phyloP scores from a whole-genome alignment of 2,888 invertebrate species.

The Automeris io region DNA sequence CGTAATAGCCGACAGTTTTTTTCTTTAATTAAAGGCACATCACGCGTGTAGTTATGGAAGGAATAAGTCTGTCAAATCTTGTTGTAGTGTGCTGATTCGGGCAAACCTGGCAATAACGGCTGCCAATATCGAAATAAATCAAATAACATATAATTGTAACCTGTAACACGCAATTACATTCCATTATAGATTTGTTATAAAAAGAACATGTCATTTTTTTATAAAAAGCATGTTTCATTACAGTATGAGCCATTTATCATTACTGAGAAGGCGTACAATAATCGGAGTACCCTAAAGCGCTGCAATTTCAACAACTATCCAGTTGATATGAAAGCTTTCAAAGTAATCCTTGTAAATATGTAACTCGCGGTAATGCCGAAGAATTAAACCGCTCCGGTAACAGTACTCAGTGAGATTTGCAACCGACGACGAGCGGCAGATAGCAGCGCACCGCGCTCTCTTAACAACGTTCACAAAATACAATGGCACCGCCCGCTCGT shows the following conservation, averaged over 20 bases:
- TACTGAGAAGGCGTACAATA: slow-evolving; percentile 6
- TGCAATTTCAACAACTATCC: slow-evolving; percentile 14
- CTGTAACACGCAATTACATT: no score
- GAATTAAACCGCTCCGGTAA: slow-evolving; percentile 22
- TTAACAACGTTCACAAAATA: slow-evolving; percentile 46
- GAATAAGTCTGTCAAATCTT: no score
- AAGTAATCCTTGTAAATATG: slow-evolving; percentile 23
- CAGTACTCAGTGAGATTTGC: slow-evolving; percentile 29
- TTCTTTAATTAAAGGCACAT: no score
- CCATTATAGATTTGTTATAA: no score
- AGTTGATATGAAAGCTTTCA: slow-evolving; percentile 25
- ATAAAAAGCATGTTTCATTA: slow-evolving; percentile 15
- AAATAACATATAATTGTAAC: no score
- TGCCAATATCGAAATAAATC: no score
- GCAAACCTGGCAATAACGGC: no score
- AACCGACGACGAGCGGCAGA: slow-evolving; percentile 37
- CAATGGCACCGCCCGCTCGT: slow-evolving; percentile 48
- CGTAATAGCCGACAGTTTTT: neutral
- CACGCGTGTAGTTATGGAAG: no score
- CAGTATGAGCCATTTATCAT: slow-evolving; percentile 17
- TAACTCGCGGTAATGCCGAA: slow-evolving; percentile 14
- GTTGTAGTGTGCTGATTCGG: no score
- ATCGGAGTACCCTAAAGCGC: neutral
- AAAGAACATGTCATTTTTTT: no score
- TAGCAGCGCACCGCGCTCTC: slow-evolving; percentile 33